Evolutionary conservation across 2,888 invertebrate genomes (phyloP), one percentile per base, ranked within the genome.

Genomic region (Callyntrura guangdongensis): DNA sequence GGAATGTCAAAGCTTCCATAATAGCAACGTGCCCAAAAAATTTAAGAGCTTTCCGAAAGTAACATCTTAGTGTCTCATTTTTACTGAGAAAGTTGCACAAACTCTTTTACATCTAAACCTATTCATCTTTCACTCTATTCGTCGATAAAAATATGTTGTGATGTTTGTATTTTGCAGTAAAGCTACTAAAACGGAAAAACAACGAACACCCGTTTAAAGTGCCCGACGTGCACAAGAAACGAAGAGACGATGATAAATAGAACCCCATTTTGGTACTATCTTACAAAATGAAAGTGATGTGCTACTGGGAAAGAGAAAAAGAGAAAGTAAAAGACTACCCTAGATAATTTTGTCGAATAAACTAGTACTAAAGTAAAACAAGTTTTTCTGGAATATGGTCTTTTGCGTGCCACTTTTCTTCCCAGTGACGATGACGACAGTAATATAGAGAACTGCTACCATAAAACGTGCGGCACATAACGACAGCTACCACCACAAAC

Each of bases 221-320:
- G 27, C n/a, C 25, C 25, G 25, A 20, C n/a, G 22, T 45, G 27
- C 27, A 81, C 25, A 81, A n/a, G 67, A 45, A 45, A 47, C 22
- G 53, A 49, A 79, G 86, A 87, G 86, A 87, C 82, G 88, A 88
- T 88, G 88, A 88, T 88, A 88, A 88, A 88, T 88, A 88, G 88
- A 69, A 56, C 82, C 88, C 81, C 88, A 88, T 88, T 88, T 82
- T 88, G 36, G 72, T 81, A 17, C 59, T 45, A 69, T 72, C 59
- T 88, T 59, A 56, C 72, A 67, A 84, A 53, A 53, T 59, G 36
- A 36, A 61, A 79, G 79, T 61, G 59, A 77, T 74, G 59, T 47
- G 59, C n/a, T n/a, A n/a, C 36, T 4, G 36, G 36, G 36, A 36
- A 6, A 36, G 25, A 27, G 86, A 14, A 77, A 49, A 86, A 77